These are phyloP conservation scores for Phalacrocorax brasilianus DNA, from an alignment of 2,113 vertebrate species.

Conservation along the genomic window DNA sequence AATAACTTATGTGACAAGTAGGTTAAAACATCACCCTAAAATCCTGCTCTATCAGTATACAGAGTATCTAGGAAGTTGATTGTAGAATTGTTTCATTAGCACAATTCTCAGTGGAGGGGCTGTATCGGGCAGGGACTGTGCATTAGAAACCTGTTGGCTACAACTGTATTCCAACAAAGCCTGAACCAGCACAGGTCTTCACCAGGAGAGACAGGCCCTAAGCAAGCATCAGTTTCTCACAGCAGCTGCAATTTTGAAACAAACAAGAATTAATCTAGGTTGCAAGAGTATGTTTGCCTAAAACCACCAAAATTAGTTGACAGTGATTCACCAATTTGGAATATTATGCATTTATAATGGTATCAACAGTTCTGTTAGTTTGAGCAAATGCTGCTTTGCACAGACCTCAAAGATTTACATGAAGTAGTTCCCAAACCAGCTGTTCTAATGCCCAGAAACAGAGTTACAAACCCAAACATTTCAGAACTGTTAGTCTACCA, in stretches of 20 bases:
- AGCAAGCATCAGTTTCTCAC: constrained; percentile 11
- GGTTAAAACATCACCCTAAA: constrained; percentile 9
- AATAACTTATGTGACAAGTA: neutral
- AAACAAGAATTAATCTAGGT: neutral
- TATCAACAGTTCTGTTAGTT: constrained; percentile 42
- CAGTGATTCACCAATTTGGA: neutral
- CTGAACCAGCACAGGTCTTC: neutral
- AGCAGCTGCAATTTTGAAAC: constrained; percentile 26
- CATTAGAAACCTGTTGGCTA: constrained; percentile 20
- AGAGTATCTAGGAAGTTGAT: neutral
- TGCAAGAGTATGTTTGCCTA: neutral
- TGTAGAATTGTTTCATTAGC: constrained; percentile 19
- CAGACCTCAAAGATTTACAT: neutral
- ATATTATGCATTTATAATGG: neutral
- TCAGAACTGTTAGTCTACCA: constrained; percentile 51
- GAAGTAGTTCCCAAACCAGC: neutral
- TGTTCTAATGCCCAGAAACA: neutral
- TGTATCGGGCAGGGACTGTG: neutral
- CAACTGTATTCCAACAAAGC: constrained; percentile 21
- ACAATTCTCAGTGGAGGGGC: constrained; percentile 17
- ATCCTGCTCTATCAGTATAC: neutral
- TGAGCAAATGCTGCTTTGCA: neutral
- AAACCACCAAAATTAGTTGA: neutral
- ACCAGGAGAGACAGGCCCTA: neutral
- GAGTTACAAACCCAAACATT: constrained; percentile 14